These are phyloP conservation scores for Lepidochitona cinerea DNA, from an alignment of 2,888 invertebrate genomes.

Conservation along the genomic window DNA sequence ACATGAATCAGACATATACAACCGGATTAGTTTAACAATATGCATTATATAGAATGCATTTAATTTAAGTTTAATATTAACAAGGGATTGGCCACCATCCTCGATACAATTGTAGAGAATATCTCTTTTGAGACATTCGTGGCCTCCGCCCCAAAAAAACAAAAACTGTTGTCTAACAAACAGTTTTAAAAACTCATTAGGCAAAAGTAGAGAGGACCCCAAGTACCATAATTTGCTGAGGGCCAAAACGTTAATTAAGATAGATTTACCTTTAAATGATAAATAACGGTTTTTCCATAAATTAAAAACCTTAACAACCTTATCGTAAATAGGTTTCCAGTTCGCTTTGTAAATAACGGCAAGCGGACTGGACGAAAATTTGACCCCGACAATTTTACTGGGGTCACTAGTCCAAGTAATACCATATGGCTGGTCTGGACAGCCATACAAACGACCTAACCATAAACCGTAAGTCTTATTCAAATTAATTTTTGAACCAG, in stretches of 20 bases:
- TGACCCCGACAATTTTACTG: background rate
- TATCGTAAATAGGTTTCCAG: background rate
- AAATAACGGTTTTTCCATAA: no score
- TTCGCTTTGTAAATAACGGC: background rate
- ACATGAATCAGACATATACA: background rate
- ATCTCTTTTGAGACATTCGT: background rate
- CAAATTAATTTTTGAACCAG: background rate
- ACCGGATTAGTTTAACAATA: background rate
- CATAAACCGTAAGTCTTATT: background rate
- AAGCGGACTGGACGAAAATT: background rate
- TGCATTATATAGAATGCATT: background rate
- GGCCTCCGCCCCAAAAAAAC: background rate
- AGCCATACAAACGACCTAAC: background rate
- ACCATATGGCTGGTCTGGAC: background rate
- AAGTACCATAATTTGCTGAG: background rate
- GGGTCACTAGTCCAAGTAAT: background rate
- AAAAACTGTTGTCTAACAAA: background rate
- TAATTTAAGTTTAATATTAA: background rate
- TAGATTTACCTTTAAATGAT: background rate
- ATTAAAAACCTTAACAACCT: background rate
- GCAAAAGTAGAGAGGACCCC: background rate
- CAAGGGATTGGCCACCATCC: background rate
- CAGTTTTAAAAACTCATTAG: background rate
- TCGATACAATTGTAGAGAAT: background rate
- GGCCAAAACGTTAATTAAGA: background rate